A percentile compares a stretch with the other conserved stretches of the same genome.
Conservation (phyloP, 2,888 invertebrate species). For the Thera obeliscata region DNA sequence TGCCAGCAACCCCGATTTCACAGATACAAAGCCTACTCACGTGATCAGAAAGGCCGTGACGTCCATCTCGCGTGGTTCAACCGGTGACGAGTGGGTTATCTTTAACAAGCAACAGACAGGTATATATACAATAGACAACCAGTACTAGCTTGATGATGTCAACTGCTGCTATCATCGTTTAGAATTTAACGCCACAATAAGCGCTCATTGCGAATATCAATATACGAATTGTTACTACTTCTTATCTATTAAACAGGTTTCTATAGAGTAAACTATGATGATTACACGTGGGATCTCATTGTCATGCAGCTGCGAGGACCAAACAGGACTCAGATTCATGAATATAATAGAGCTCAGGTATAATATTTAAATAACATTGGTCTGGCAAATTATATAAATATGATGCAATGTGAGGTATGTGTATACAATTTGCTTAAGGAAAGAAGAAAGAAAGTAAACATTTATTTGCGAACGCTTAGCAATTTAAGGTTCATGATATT, state of each 20-base stretch:
- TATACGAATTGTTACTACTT: no score
- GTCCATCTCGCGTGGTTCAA: conserved; percentile 59
- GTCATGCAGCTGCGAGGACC: conserved; percentile 66
- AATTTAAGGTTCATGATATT: no score
- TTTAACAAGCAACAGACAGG: conserved; percentile 86
- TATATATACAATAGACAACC: conserved; percentile 44
- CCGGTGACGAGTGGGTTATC: conserved; percentile 83
- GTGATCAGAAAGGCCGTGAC: conserved; percentile 59
- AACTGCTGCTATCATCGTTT: not conserved
- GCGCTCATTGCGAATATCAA: no score
- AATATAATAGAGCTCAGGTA: conserved; percentile 90
- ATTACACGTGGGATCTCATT: conserved; percentile 82
- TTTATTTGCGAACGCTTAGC: no score
- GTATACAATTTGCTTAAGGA: no score
- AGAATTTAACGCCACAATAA: no score
- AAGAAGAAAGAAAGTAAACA: no score
- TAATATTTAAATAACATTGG: no score
- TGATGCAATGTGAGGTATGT: no score
- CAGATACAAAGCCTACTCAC: conserved; percentile 72
- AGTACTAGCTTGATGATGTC: not conserved
- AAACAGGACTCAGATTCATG: conserved; percentile 77
- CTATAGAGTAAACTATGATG: conserved; percentile 88
- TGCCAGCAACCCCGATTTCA: conserved; percentile 70
- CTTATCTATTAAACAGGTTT: conserved; percentile 72
- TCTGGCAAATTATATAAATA: no score